phyloP scores from a whole-genome alignment of 2,888 invertebrate species.

The Leptinotarsa tumamoca region DNA sequence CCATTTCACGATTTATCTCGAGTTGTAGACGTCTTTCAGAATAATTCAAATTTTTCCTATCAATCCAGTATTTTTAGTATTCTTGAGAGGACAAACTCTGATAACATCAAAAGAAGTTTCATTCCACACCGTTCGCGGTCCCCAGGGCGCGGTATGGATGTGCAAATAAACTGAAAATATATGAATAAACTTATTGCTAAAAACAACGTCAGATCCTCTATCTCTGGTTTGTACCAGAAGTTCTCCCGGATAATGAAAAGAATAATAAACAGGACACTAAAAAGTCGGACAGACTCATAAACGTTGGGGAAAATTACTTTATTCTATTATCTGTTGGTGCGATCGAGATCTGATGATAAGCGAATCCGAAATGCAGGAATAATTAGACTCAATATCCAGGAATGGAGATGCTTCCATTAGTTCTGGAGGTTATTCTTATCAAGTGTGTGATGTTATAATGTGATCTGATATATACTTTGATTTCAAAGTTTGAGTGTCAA shows the following conservation, averaged over 20 bases:
- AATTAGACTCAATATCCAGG: not conserved
- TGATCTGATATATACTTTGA: too few relatives aligned
- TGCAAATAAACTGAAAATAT: slow-evolving; percentile 1
- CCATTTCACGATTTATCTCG: not conserved
- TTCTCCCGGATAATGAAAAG: slow-evolving; percentile 32
- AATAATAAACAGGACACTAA: slow-evolving; percentile 35
- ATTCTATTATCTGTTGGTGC: slow-evolving; percentile 42
- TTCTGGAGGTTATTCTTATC: too few relatives aligned
- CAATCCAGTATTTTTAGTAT: not conserved
- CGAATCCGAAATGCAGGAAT: not conserved
- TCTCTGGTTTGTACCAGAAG: slow-evolving; percentile 9
- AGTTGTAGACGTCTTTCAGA: not conserved
- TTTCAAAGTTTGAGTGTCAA: too few relatives aligned
- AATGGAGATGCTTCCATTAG: not conserved
- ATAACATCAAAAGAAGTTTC: slow-evolving; percentile 1
- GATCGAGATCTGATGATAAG: slow-evolving; percentile 38
- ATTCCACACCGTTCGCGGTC: not conserved
- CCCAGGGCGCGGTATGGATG: not conserved
- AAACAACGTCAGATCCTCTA: not conserved
- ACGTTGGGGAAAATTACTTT: slow-evolving; percentile 41
- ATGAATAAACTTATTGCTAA: not conserved
- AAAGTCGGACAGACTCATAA: slow-evolving; percentile 37
- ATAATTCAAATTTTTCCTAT: not conserved
- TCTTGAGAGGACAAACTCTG: not conserved
- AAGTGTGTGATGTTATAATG: too few relatives aligned